Evolutionary conservation across 2,888 invertebrate species (phyloP).

Genomic region (Cerastis leucographa): DNA sequence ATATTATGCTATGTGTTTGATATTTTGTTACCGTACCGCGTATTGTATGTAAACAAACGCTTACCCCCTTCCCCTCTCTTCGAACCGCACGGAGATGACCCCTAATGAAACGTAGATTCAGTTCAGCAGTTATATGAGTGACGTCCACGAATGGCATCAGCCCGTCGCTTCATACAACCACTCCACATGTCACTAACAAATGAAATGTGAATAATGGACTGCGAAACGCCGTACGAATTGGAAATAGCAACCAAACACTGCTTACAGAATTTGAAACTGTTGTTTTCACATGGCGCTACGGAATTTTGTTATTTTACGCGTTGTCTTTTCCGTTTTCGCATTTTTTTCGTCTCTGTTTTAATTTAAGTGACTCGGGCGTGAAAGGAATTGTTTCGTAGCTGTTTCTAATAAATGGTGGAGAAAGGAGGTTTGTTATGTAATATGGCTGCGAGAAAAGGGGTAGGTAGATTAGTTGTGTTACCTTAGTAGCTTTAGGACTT

Average conservation of each 20-base stretch:
- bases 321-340: slow-evolving; percentile 54
- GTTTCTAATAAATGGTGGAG: slow-evolving; percentile 22
- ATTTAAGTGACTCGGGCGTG: slow-evolving; percentile 55
- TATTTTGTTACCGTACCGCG: too few species aligned
- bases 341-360: slow-evolving; percentile 53
- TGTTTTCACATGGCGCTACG: slow-evolving; percentile 63
- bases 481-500: neutral
- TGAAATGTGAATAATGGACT: slow-evolving; percentile 82
- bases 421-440: slow-evolving; percentile 19
- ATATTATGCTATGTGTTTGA: too few species aligned
- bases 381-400: slow-evolving; percentile 38
- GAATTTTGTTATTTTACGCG: slow-evolving; percentile 65
- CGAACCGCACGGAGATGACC: too few species aligned
- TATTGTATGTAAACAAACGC: too few species aligned
- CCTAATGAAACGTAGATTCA: too few species aligned
- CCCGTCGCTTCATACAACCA: slow-evolving; percentile 35
- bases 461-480: neutral
- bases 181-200: slow-evolving; percentile 72
- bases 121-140: slow-evolving; percentile 67
- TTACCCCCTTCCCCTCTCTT: too few species aligned
- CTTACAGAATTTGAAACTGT: slow-evolving; percentile 70
- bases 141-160: slow-evolving; percentile 66
- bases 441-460: neutral
- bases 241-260: slow-evolving; percentile 72
- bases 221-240: slow-evolving; percentile 77